Conservation (phyloP, 1,140 invertebrate species). For the Zaprionus africanus region DNA sequence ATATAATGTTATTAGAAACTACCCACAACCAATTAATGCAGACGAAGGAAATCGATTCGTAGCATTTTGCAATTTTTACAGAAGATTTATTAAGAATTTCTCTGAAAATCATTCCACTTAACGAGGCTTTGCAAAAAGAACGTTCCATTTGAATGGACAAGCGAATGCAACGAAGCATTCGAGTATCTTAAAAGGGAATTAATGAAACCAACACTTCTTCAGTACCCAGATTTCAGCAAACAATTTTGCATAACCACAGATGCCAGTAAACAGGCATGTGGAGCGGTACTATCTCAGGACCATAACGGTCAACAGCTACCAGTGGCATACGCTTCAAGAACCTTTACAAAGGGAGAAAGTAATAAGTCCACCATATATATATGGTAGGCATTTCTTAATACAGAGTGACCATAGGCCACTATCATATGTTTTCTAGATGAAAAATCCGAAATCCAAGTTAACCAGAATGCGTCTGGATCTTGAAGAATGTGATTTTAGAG, state of each 20-base stretch:
- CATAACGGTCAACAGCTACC: not conserved
- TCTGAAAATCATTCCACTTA: slow-evolving; percentile 11
- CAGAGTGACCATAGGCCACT: not conserved
- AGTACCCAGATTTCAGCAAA: no score
- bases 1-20: no score
- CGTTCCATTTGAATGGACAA: not conserved
- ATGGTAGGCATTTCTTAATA: slow-evolving; percentile 61
- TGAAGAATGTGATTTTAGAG: slow-evolving; percentile 3
- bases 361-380: slow-evolving; percentile 72
- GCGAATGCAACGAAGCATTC: no score
- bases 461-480: slow-evolving; percentile 26
- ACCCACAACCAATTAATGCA: no score
- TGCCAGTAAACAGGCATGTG: no score
- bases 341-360: slow-evolving; percentile 57
- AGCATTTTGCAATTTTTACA: no score
- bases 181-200: no score
- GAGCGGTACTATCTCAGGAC: no score
- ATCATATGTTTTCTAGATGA: not conserved
- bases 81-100: no score
- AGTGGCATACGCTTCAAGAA: not conserved
- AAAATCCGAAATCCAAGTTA: slow-evolving; percentile 53
- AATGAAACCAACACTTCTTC: no score
- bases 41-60: no score
- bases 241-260: no score
- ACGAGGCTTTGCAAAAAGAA: not conserved